A percentile compares a stretch with the other conserved stretches of the same genome.
Conservation (phyloP, 2,113 vertebrate species). For the Caranx melampygus region DNA sequence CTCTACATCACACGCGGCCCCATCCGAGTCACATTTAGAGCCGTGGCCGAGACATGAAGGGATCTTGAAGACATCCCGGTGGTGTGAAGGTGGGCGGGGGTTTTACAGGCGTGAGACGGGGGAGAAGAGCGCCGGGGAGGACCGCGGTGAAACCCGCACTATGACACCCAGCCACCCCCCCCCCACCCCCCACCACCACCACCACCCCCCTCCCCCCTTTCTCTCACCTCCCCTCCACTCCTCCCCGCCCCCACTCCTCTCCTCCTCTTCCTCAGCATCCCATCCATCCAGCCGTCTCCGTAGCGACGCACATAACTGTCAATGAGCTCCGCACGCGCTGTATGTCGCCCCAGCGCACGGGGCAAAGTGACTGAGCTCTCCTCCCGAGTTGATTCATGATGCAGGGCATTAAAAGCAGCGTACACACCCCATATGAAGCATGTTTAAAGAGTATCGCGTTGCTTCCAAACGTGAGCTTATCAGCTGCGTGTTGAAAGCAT, state of each 20-base stretch:
- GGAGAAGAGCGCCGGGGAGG: constrained; percentile 51
- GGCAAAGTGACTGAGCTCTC: background rate
- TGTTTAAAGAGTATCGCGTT: too few species aligned
- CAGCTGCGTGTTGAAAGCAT: background rate
- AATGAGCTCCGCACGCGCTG: constrained; percentile 13
- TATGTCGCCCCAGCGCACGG: constrained; percentile 24
- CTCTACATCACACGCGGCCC: constrained; percentile 75
- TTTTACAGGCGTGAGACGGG: background rate
- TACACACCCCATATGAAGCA: background rate
- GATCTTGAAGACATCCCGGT: background rate
- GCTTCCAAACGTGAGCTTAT: background rate
- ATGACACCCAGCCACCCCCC: constrained; percentile 57
- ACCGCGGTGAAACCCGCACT: constrained; percentile 83
- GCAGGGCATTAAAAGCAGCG: background rate
- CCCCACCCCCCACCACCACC: too few species aligned
- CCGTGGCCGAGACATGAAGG: constrained; percentile 70
- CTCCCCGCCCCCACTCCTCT: background rate
- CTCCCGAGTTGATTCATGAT: constrained; percentile 2
- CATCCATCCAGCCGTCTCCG: constrained; percentile 19
- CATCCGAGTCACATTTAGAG: constrained; percentile 68
- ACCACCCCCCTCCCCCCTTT: background rate
- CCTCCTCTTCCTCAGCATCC: background rate
- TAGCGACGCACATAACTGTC: constrained; percentile 27
- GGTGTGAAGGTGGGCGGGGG: background rate
- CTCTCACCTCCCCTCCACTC: background rate